Base-by-base conservation (phyloP, 2,113 vertebrate species). In the Bos indicus region DNA sequence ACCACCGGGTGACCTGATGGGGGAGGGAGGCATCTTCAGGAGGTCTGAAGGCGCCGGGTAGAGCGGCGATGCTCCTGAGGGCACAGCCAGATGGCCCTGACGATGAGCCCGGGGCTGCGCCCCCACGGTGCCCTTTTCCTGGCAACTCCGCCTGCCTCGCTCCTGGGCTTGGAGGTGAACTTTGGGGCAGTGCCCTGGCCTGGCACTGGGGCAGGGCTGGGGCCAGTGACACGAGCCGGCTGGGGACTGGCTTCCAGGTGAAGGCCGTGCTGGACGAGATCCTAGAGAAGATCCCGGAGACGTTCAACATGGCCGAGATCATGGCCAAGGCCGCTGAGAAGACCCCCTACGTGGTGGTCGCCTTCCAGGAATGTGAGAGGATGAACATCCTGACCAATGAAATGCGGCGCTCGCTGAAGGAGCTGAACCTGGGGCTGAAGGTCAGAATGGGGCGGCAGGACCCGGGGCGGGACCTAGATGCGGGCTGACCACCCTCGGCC, bases 351-450 rank as follows among this genome's bases (percentile, higher is more conserved):
- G 98, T 98, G 2, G 98, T 99, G 0, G 99, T 99, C 0, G 99
- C 98, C 96, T 96, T 99, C 51, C 99, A 99, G 91, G 99, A 99
- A 26, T 99, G 99, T 1, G 99, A 99, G 36, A 95, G 99, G 7
- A 99, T 99, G 99, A 99, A 99, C 92, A 97, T 98, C 88, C 77
- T 99, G 3, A 99, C 98, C 96, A 80, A 86, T 0, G 99, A 99
- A 36, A 98, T 99, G 12, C 98, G 99, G 25, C 98, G 99, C 17
- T 99, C 99, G 0, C 86, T 99, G 15, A 98, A 98, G 74, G 99
- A 99, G 95, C 30, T 99, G 21, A 98, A 98, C 95, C 51, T 99
- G 95, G 99, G 99, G 2, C 97, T 99, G 7, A 99, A 99, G 99
- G 99, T 99, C 13, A 90, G 51, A 25, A 74, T 0, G 10, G 67